Evolutionary conservation across 2,888 invertebrate genomes (phyloP), one percentile per base, ranked within the genome.

Genomic region (Hirudinaria manillensis): DNA sequence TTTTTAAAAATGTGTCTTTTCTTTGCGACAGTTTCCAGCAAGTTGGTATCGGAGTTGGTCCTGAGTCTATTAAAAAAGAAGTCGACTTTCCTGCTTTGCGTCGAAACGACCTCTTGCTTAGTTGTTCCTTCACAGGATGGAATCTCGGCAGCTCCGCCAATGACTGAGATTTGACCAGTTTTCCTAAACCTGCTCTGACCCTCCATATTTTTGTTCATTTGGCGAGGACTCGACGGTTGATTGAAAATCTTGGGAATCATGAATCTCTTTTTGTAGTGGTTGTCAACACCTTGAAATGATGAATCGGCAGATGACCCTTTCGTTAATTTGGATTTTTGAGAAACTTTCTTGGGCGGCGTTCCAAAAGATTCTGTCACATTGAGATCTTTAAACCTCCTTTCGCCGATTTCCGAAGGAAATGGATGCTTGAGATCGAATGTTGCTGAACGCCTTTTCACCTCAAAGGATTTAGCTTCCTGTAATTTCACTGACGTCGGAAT

Each of bases 221-320:
- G 61, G 10, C 61, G 61, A 61, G 61, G 61, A 61, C 61, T 61
- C 13, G 61, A 61, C 7, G 61, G 29, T 61, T n/a, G 24, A n/a
- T 29, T 61, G 13, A 61, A 61, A 29, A 61, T 61, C 29, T 61
- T 61, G 61, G 61, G 21, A 61, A 61, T 7, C 24, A 61, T 24
- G 29, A 61, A 61, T 61, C 61, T 61, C 29, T 61, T 61, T n/a
- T 29, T 61, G 61, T 61, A 61, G 24, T 24, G 61, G 29, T 61
- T 61, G 61, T 61, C 61, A 19, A 27, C 61, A 61, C 10, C 29
- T 61, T 61, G 61, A 61, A 27, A 10, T 24, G 61, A 7, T 29
- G 61, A 61, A 61, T 24, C 61, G 29, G 61, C 45, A 16, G 45
- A 45, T 45, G 45, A 16, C 61, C 24, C 24, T 61, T 61, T 61